Evolutionary conservation across 2,888 invertebrate genomes (phyloP).

Genomic region (Himalopsyche japonica): DNA sequence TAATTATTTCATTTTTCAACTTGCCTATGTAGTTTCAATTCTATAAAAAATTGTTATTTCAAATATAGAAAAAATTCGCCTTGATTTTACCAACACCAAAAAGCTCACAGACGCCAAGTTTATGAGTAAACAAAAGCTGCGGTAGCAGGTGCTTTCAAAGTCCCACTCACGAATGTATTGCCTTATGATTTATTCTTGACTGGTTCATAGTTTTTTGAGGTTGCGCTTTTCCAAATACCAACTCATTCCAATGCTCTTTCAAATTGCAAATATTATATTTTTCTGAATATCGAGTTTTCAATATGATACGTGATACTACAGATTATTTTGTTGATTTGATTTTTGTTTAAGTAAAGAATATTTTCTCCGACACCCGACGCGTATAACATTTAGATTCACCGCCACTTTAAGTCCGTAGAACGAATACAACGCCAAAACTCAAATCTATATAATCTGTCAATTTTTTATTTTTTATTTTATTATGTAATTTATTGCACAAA

Average conservation of each 20-base stretch:
- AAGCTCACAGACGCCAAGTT: background rate
- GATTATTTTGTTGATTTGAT: background rate
- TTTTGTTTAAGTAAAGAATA: too few relatives aligned
- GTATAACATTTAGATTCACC: too few relatives aligned
- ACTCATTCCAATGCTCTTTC: background rate
- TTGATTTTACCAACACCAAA: background rate
- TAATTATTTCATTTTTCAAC: too few relatives aligned
- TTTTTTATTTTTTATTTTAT: too few relatives aligned
- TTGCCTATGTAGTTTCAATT: too few relatives aligned
- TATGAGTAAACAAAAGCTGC: constrained; percentile 14
- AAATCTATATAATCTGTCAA: too few relatives aligned
- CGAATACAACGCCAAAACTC: too few relatives aligned
- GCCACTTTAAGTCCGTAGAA: too few relatives aligned
- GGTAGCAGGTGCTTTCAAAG: constrained; percentile 9
- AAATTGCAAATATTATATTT: background rate
- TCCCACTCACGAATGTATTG: constrained; percentile 25
- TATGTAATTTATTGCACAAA: too few relatives aligned
- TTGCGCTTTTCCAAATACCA: background rate
- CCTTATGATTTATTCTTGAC: constrained; percentile 27
- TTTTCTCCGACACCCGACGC: too few relatives aligned
- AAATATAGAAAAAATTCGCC: background rate
- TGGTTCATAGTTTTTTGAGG: constrained; percentile 4
- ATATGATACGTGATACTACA: background rate
- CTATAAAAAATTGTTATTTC: too few relatives aligned
- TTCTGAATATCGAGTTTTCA: background rate